Conservation (phyloP, 2,888 invertebrate species). For the Leucozona laternaria region DNA sequence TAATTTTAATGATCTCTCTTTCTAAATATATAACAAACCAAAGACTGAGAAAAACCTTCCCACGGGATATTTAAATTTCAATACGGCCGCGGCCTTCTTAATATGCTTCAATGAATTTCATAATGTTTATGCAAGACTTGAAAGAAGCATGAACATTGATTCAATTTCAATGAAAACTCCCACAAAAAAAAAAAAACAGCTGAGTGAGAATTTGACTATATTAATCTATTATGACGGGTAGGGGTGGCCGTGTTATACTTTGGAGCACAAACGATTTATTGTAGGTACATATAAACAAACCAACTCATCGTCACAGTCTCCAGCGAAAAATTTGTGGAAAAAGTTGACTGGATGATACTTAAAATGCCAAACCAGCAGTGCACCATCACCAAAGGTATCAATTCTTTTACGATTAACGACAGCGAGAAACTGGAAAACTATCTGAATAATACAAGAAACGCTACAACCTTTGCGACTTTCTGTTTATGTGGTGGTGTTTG, state of each 20-base stretch:
- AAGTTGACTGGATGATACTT: neutral
- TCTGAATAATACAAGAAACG: neutral
- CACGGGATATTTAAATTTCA: neutral
- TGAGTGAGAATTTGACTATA: neutral
- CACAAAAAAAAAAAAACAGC: neutral
- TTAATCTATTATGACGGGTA: neutral
- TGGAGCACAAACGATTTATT: constrained; percentile 11
- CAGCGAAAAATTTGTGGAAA: neutral
- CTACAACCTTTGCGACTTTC: constrained; percentile 4
- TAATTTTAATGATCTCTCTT: neutral
- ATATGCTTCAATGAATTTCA: neutral
- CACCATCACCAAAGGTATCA: neutral
- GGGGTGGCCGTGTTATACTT: neutral
- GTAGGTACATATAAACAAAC: neutral
- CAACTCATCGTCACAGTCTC: neutral
- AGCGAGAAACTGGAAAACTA: neutral
- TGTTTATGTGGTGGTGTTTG: neutral
- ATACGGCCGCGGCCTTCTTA: neutral
- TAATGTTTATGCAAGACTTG: neutral
- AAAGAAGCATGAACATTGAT: neutral
- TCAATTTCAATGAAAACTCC: neutral
- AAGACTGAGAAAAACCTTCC: neutral
- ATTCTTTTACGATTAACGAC: neutral
- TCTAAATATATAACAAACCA: neutral
- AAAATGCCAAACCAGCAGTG: neutral